phyloP scores from a whole-genome alignment of 2,113 vertebrate genomes.

The Brachyhypopomus gauderio region DNA sequence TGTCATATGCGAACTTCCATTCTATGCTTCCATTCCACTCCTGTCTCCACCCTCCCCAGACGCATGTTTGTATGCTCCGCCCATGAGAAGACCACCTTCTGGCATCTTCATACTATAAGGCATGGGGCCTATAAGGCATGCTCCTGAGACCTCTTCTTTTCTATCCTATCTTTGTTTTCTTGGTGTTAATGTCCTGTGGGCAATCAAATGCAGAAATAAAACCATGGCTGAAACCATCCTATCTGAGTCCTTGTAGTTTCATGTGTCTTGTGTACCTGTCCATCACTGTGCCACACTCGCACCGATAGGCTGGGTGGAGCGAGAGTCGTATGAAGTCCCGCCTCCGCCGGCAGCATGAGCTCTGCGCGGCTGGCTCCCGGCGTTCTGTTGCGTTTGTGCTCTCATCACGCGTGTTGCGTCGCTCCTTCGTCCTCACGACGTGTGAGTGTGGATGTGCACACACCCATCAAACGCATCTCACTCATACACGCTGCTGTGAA shows the following conservation, averaged over 20 bases:
- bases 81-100: constrained; percentile 47
- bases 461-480: constrained; percentile 24
- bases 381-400: constrained; percentile 58
- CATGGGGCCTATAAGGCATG: constrained; percentile 48
- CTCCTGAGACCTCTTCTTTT: constrained; percentile 51
- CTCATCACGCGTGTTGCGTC: constrained; percentile 55
- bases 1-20: constrained; percentile 49
- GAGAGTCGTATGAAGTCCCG: constrained; percentile 49
- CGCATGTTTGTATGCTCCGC: constrained; percentile 46
- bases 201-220: constrained; percentile 62
- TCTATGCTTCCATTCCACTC: constrained; percentile 55
- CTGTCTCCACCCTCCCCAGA: constrained; percentile 49
- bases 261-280: constrained; percentile 79
- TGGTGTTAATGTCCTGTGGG: constrained; percentile 59
- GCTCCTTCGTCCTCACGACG: constrained; percentile 5
- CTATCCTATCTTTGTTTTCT: constrained; percentile 48
- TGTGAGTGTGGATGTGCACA: constrained; percentile 36
- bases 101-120: constrained; percentile 41
- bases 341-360: constrained; percentile 66
- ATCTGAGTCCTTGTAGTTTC: constrained; percentile 79
- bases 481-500: constrained; percentile 14
- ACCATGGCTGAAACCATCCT: constrained; percentile 79
- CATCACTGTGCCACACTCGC: constrained; percentile 70
- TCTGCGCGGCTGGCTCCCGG: constrained; percentile 59
- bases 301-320: constrained; percentile 49